A percentile compares a stretch with the other conserved stretches of the same genome.
phyloP scores from a whole-genome alignment of 2,797 vertebrate species.

The Thaleichthys pacificus region DNA sequence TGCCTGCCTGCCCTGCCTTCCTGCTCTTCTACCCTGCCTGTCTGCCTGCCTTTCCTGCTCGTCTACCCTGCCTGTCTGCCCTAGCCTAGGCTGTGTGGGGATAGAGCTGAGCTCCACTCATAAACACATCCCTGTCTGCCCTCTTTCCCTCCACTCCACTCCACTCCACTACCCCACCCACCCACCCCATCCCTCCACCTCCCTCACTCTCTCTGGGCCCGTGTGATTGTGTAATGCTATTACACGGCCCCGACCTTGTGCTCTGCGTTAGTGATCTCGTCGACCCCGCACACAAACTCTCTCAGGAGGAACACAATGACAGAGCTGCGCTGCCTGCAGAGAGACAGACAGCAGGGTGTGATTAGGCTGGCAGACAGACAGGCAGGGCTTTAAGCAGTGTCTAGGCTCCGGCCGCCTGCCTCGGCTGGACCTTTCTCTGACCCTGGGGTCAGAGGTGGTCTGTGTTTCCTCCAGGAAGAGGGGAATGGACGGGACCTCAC shows the following conservation, averaged over 20 bases:
- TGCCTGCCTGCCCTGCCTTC: conserved; percentile 21
- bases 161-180: conserved; percentile 12
- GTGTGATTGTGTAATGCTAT: conserved; percentile 44
- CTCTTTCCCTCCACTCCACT: not conserved
- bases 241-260: conserved; percentile 46
- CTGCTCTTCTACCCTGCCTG: not conserved
- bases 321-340: conserved; percentile 9
- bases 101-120: not conserved
- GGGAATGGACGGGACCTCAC: too few species aligned
- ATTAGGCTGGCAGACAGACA: conserved; percentile 2
- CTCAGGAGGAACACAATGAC: conserved; percentile 37
- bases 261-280: conserved; percentile 28
- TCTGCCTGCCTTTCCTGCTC: not conserved
- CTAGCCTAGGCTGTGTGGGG: not conserved
- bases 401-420: not conserved
- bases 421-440: not conserved
- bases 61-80: not conserved
- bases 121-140: not conserved
- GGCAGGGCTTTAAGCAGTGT: not conserved
- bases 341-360: not conserved
- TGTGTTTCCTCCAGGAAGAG: not conserved
- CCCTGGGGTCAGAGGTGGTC: conserved; percentile 3
- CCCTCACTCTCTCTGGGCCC: conserved; percentile 17
- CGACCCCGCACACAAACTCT: conserved; percentile 28
- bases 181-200: not conserved